phyloP scores from a whole-genome alignment of 2,888 invertebrate species.

The Drosophila mettleri region DNA sequence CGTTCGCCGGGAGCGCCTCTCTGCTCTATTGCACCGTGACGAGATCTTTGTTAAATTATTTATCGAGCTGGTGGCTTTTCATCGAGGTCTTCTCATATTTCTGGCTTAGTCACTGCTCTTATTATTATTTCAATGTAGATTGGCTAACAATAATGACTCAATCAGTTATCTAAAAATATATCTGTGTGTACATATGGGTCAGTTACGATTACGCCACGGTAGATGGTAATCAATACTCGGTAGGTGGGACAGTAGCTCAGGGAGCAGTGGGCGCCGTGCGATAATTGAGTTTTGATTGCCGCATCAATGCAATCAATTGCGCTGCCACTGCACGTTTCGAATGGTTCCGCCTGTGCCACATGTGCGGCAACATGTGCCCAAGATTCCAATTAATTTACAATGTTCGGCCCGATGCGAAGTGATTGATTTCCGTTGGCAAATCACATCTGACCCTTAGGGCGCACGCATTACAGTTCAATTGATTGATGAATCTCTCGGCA shows the following conservation, averaged over 20 bases:
- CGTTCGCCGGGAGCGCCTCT: neutral
- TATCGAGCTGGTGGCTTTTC: slow-evolving; percentile 41
- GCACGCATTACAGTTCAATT: slow-evolving; percentile 18
- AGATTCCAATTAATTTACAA: slow-evolving; percentile 80
- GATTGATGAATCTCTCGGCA: slow-evolving; percentile 69
- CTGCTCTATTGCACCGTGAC: neutral
- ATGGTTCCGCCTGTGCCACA: slow-evolving; percentile 18
- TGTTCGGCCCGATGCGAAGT: slow-evolving; percentile 41
- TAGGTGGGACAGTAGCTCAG: neutral
- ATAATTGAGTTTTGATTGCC: slow-evolving; percentile 82
- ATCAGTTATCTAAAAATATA: slow-evolving; percentile 13
- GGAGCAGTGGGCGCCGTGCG: slow-evolving; percentile 35
- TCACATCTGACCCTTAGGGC: slow-evolving; percentile 27
- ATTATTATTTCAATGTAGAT: neutral
- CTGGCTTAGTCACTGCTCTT: neutral
- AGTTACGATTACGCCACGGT: neutral
- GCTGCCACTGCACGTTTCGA: slow-evolving; percentile 14
- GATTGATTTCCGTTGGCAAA: slow-evolving; percentile 73
- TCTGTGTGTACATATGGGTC: neutral
- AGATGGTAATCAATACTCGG: slow-evolving; percentile 34
- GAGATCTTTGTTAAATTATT: slow-evolving; percentile 25
- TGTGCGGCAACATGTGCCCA: slow-evolving; percentile 57
- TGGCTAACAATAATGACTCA: slow-evolving; percentile 19
- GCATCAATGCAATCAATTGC: slow-evolving; percentile 66
- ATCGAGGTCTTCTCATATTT: neutral